These are phyloP conservation scores for Ctenochaetus hawaiiensis DNA, from an alignment of 2,797 vertebrate species.

Conservation along the genomic window DNA sequence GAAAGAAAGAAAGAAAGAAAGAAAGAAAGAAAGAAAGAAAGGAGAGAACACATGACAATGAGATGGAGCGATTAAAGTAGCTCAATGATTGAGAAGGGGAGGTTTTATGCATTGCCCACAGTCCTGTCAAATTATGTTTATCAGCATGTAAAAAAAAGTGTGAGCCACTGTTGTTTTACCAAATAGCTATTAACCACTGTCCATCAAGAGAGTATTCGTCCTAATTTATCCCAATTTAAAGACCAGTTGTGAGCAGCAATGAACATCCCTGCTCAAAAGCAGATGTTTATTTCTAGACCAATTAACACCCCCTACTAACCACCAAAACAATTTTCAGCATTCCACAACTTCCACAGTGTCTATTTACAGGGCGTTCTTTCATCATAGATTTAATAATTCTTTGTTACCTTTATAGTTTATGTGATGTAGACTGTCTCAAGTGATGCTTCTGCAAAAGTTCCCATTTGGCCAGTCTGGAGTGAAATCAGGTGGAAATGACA, in stretches of 20 bases:
- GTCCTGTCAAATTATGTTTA: constrained; percentile 10
- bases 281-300: constrained; percentile 14
- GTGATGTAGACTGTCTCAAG: constrained; percentile 25
- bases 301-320: constrained; percentile 1
- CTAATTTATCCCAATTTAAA: constrained; percentile 22
- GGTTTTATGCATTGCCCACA: constrained; percentile 11
- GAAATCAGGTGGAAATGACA: constrained; percentile 37
- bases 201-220: constrained; percentile 35
- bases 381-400: constrained; percentile 38
- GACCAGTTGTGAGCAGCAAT: constrained; percentile 15
- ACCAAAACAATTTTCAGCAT: constrained; percentile 1
- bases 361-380: constrained; percentile 25
- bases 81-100: constrained; percentile 1
- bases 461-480: constrained; percentile 26
- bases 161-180: constrained; percentile 6
- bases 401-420: constrained; percentile 39
- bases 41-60: neutral
- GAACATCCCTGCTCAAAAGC: neutral
- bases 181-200: constrained; percentile 18
- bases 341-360: constrained; percentile 9
- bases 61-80: constrained; percentile 16
- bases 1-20: neutral
- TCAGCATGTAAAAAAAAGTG: constrained; percentile 14
- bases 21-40: too few species aligned
- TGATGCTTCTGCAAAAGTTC: neutral